Conservation (phyloP, 2,888 invertebrate genomes). For the Arrhopalites spinosus region DNA sequence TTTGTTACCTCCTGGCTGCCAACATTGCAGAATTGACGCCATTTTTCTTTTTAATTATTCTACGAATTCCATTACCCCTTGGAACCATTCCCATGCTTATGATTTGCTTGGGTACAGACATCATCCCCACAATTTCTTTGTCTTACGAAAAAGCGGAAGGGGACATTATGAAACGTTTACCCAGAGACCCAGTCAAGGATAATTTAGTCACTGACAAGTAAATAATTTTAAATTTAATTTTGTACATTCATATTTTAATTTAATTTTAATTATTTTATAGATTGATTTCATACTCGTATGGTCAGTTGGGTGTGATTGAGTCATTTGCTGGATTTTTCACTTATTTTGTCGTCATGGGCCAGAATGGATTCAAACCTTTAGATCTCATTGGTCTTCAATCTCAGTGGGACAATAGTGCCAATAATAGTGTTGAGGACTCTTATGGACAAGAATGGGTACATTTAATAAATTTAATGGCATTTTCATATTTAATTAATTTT, state of each 20-base stretch:
- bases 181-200: constrained; percentile 69
- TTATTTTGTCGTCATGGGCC: constrained; percentile 84
- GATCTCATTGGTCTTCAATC: constrained; percentile 69
- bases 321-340: constrained; percentile 81
- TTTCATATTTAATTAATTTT: not conserved
- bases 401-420: constrained; percentile 72
- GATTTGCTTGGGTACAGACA: constrained; percentile 67
- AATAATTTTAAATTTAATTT: constrained; percentile 16
- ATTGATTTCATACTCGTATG: constrained; percentile 79
- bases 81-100: constrained; percentile 97
- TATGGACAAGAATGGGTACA: constrained; percentile 74
- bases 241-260: constrained; percentile 1
- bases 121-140: constrained; percentile 73
- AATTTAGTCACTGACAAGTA: constrained; percentile 69
- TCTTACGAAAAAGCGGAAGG: constrained; percentile 74
- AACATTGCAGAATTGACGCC: constrained; percentile 76
- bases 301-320: constrained; percentile 85
- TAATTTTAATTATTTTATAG: constrained; percentile 56
- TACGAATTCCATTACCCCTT: constrained; percentile 91
- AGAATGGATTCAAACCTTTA: constrained; percentile 78
- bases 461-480: not conserved
- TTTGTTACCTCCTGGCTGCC: constrained; percentile 94
- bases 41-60: constrained; percentile 80
- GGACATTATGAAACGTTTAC: constrained; percentile 72
- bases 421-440: constrained; percentile 73